Percentiles rank a stretch among this genome's conserved stretches.
Conservation (phyloP, 2,797 vertebrate species). For the Garrulus glandarius region DNA sequence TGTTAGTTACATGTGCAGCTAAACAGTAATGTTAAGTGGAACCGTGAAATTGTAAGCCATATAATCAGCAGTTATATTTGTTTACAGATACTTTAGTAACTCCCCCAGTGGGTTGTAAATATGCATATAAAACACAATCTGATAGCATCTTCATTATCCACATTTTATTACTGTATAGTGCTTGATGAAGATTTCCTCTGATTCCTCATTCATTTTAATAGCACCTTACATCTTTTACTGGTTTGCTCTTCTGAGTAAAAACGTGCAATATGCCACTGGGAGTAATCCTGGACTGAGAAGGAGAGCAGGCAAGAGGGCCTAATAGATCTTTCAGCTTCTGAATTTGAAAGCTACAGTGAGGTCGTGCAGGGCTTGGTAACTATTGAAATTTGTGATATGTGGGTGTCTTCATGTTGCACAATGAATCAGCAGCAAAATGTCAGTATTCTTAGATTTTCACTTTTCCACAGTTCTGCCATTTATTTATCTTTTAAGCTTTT, state of each 20-base stretch:
- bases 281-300: neutral
- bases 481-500: neutral
- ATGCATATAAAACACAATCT: neutral
- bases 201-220: neutral
- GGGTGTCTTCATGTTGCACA: neutral
- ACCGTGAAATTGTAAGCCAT: neutral
- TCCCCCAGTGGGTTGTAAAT: neutral
- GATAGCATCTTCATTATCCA: neutral
- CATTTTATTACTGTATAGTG: neutral
- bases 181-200: neutral
- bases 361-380: neutral
- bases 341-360: neutral
- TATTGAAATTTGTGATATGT: neutral
- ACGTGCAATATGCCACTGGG: neutral
- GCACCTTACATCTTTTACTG: neutral
- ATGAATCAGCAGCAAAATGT: neutral
- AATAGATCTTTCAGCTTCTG: neutral
- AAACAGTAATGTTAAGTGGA: neutral
- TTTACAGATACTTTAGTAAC: constrained; percentile 1
- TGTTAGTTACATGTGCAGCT: neutral
- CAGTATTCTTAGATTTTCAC: neutral
- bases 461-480: neutral
- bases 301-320: neutral
- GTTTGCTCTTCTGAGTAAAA: neutral
- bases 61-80: constrained; percentile 1